A percentile compares a stretch with the other conserved stretches of the same genome.
These are phyloP conservation scores for Novumbra hubbsi DNA, from an alignment of 2,797 vertebrate species.

Conservation along the genomic window DNA sequence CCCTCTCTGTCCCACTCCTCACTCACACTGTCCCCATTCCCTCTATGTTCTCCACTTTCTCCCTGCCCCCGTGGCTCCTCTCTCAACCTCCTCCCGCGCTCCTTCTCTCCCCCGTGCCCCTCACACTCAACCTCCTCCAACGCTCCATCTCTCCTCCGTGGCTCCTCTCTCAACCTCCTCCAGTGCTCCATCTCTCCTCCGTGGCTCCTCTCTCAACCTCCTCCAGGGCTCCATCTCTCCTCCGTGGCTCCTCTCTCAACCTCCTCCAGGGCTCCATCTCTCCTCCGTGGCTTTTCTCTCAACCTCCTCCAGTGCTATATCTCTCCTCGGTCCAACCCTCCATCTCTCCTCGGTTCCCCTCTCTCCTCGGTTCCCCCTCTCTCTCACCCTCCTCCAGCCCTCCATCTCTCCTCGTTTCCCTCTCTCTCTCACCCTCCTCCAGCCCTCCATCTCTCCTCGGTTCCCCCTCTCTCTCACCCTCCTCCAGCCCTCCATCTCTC, in stretches of 20 bases:
- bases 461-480: too few species aligned
- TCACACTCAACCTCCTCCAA: neutral
- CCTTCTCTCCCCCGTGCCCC: neutral
- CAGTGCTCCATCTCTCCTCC: too few species aligned
- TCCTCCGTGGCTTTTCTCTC: too few species aligned
- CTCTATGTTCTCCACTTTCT: neutral
- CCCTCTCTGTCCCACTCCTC: conserved; percentile 7
- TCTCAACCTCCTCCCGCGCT: conserved; percentile 38
- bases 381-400: neutral
- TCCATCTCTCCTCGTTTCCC: neutral
- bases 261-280: too few species aligned
- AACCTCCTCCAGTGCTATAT: too few species aligned
- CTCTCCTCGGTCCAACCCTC: too few species aligned
- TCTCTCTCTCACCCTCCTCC: neutral
- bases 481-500: neutral
- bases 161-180: too few species aligned
- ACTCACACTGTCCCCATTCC: neutral
- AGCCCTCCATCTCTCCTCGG: neutral
- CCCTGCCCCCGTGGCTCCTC: conserved; percentile 6
- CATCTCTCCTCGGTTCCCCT: conserved; percentile 4
- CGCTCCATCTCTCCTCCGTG: too few species aligned
- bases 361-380: conserved; percentile 14
- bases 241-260: neutral
- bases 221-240: too few species aligned
- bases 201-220: conserved; percentile 25